Base-by-base conservation (phyloP, 2,113 vertebrate genomes). In the Cyprinodon variegatus region DNA sequence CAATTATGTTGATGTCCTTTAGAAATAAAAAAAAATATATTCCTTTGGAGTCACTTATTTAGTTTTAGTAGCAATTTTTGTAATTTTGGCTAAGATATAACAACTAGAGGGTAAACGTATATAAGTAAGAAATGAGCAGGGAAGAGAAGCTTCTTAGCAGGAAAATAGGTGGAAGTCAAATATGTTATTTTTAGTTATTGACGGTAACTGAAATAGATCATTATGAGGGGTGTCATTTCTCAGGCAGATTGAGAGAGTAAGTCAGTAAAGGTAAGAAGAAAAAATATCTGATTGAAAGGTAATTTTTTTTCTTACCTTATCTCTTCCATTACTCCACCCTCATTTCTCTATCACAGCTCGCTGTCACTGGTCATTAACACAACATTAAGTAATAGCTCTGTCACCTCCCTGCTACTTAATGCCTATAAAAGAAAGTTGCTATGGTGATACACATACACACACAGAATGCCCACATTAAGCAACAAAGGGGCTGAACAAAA, bases 151-250 rank as follows among this genome's bases (percentile, higher is more conserved):
- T 29, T 29, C 29, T 29, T 29, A 29, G 29, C 29, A 29, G 29
- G 29, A 29, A 29, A 29, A 29, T 29, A 29, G 29, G 29, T 29
- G 29, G 29, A 29, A 29, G 29, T 29, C 29, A 29, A 29, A 29
- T 82, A 68, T 88, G 85, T 91, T 88, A 83, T 91, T 88, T 29
- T 91, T 91, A 82, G 83, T 81, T 83, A 84, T 86, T 84, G 86
- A 89, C 73, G 82, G 84, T 91, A 93, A 91, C 90, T 88, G 81
- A 83, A 87, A 86, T 79, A 79, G 82, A 91, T 93, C 89, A 86
- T 91, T 93, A 86, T 91, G 89, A 92, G 91, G 90, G 88, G 90
- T 92, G 89, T 79, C 85, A 90, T 91, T 87, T 86, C 88, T 88
- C 87, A 81, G 83, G 84, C 65, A 79, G 46, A 72, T 74, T 86